phyloP scores from a whole-genome alignment of 2,113 vertebrate species.

The Cinclus cinclus region DNA sequence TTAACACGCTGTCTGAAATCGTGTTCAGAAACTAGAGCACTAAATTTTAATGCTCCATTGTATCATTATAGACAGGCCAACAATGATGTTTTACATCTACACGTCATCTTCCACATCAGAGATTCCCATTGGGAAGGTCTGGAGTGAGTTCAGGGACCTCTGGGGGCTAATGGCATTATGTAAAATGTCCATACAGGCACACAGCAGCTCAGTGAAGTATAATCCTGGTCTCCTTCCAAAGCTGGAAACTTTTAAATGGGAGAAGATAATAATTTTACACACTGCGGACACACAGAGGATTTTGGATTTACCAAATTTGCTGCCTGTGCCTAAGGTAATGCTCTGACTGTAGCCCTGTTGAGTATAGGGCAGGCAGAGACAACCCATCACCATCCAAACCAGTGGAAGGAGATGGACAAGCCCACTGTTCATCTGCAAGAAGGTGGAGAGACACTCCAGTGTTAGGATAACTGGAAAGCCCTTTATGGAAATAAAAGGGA shows the following conservation, averaged over 20 bases:
- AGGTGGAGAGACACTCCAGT: neutral
- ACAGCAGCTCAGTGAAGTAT: neutral
- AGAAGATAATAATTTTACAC: neutral
- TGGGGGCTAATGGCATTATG: neutral
- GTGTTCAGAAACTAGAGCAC: neutral
- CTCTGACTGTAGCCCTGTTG: neutral
- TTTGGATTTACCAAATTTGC: neutral
- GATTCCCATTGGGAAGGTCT: neutral
- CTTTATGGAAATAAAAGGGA: neutral
- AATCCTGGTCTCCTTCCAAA: neutral
- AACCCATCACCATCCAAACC: neutral
- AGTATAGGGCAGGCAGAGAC: neutral
- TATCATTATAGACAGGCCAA: neutral
- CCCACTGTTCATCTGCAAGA: neutral
- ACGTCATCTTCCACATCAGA: neutral
- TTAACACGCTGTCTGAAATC: constrained; percentile 48
- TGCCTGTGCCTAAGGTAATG: neutral
- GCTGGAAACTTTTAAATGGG: neutral
- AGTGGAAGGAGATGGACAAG: neutral
- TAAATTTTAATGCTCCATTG: neutral
- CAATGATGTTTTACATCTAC: neutral
- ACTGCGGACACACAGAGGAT: neutral
- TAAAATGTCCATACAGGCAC: neutral
- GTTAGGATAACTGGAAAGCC: neutral
- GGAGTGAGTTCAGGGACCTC: neutral